phyloP scores from a whole-genome alignment of 2,797 vertebrate species.

The Myotis pilosus region DNA sequence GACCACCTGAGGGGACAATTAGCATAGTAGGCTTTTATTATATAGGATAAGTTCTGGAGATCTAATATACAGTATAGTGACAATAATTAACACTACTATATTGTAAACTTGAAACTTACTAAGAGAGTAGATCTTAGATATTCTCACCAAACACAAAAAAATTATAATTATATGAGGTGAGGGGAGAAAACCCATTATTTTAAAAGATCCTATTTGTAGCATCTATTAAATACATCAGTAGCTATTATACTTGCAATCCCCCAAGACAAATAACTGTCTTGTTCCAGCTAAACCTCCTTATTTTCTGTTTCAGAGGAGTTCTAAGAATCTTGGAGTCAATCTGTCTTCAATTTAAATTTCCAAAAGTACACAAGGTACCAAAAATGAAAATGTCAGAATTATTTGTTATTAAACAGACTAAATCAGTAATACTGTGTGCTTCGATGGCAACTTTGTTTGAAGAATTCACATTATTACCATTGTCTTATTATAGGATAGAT shows the following conservation, averaged over 20 bases:
- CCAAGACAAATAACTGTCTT: neutral
- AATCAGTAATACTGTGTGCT: slow-evolving; percentile 54
- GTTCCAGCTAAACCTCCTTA: neutral
- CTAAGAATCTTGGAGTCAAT: slow-evolving; percentile 7
- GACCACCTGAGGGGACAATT: too few species aligned
- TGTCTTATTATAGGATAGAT: neutral
- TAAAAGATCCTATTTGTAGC: neutral
- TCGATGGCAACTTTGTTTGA: slow-evolving; percentile 40
- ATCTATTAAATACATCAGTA: neutral
- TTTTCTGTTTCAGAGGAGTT: slow-evolving; percentile 14
- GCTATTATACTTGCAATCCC: neutral
- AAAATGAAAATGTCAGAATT: slow-evolving; percentile 44
- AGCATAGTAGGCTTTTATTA: too few species aligned
- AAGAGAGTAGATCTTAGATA: neutral
- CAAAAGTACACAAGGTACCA: slow-evolving; percentile 11
- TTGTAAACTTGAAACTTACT: neutral
- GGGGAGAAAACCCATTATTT: neutral
- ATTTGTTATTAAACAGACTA: neutral
- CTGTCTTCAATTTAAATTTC: slow-evolving; percentile 9
- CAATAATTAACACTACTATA: neutral
- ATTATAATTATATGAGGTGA: neutral
- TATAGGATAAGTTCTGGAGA: neutral
- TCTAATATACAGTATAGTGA: neutral
- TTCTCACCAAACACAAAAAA: neutral
- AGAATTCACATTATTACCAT: slow-evolving; percentile 6